Base-by-base conservation (phyloP, 2,113 vertebrate genomes). In the Melanerpes formicivorus region DNA sequence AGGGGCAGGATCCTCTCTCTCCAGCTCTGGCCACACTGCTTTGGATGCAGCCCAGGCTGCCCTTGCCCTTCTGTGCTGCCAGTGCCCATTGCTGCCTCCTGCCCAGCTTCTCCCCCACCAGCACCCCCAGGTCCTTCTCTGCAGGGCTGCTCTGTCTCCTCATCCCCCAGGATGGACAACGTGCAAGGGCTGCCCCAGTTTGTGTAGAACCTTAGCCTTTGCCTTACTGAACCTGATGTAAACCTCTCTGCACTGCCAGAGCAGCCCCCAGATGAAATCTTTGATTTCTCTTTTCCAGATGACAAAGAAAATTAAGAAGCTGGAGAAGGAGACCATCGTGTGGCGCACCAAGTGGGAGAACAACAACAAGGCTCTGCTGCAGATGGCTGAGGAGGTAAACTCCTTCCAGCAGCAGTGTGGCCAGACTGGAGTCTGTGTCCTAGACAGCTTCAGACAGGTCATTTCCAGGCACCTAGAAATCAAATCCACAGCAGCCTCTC, bases 271-370 rank as follows among this genome's bases (percentile, higher is more conserved):
- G 88, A 71, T 29, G 37, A 56, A 66, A n/a, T 93, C 32, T 54
- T 75, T 18, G 58, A 5, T 69, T 22, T 58, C 5, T 76, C 42
- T 84, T 81, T 17, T 63, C 86, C 93, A 99, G 99, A 99, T 99
- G 99, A 99, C 99, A 5, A 99, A 99, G 97, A 99, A 99, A 97
- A 99, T 99, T 86, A 99, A 99, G 97, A 99, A 99, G 97, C 98
- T 99, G 97, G 99, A 99, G 97, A 99, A 99, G 97, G 99, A 99
- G 96, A 99, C 99, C 3, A 98, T 99, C 44, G 97, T 99, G 81
- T 99, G 99, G 99, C 98, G 99, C 72, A 99, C 98, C 87, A 99
- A 99, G 87, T 99, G 99, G 99, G 99, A 99, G 96, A 99, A 98
- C 64, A 99, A 99, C 92, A 99, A 99, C 97, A 99, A 99, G 96